These are phyloP conservation scores for Drosophila robusta DNA, from an alignment of 2,888 invertebrate species.

Conservation along the genomic window DNA sequence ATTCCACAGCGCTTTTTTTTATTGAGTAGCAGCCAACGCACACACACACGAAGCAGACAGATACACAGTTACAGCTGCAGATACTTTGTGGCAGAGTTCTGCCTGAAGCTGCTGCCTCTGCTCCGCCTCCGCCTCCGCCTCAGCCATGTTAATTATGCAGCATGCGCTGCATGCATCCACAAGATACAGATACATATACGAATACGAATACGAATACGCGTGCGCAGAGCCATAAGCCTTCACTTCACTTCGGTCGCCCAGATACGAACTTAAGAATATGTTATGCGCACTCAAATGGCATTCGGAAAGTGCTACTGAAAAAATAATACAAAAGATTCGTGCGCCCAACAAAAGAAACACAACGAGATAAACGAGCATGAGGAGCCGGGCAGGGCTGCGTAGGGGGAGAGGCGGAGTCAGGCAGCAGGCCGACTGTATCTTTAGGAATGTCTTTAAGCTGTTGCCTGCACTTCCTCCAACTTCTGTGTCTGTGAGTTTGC, in stretches of 20 bases:
- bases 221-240: conserved; percentile 66
- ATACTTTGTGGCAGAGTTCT: conserved; percentile 45
- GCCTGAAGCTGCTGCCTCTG: conserved; percentile 21
- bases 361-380: conserved; percentile 33
- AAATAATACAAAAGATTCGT: conserved; percentile 79
- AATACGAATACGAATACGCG: conserved; percentile 67
- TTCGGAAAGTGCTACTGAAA: conserved; percentile 83
- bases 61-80: conserved; percentile 70
- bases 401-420: too few species aligned
- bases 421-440: conserved; percentile 19
- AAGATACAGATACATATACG: conserved; percentile 58
- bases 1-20: conserved; percentile 67
- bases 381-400: background rate
- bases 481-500: background rate
- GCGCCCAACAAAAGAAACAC: conserved; percentile 64
- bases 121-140: conserved; percentile 25
- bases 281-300: conserved; percentile 80
- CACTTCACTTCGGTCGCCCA: conserved; percentile 13
- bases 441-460: conserved; percentile 60
- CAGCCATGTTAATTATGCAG: conserved; percentile 75
- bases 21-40: conserved; percentile 47
- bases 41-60: conserved; percentile 20
- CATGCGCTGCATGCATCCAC: conserved; percentile 61
- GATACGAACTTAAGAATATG: conserved; percentile 72
- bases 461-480: conserved; percentile 10